Evolutionary conservation across 2,113 vertebrate species (phyloP).

Genomic region (Sorex fumeus): DNA sequence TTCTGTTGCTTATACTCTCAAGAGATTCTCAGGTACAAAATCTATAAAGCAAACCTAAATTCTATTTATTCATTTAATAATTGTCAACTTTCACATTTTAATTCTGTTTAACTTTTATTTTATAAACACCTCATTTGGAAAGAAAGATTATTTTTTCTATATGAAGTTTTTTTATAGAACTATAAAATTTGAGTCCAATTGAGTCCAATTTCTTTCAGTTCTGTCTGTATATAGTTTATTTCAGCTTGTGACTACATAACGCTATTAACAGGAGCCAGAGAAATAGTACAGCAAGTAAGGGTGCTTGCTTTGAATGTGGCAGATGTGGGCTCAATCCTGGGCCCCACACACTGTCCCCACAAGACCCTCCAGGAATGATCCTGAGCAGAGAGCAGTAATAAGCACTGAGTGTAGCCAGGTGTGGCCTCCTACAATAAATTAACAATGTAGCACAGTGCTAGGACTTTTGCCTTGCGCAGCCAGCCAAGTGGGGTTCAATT

Average conservation of each 20-base stretch:
- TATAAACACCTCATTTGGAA: conserved; percentile 27
- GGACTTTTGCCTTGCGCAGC: too few species aligned
- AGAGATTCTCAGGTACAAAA: conserved; percentile 53
- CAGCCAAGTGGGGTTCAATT: too few species aligned
- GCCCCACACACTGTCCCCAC: too few species aligned
- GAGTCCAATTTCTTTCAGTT: not conserved
- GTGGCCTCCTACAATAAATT: too few species aligned
- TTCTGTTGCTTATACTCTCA: conserved; percentile 13
- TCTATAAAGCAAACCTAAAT: not conserved
- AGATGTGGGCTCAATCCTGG: too few species aligned
- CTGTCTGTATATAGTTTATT: not conserved
- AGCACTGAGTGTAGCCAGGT: too few species aligned
- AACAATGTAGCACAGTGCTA: too few species aligned
- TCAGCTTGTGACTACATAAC: not conserved
- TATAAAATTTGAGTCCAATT: conserved; percentile 17
- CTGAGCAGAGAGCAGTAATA: too few species aligned
- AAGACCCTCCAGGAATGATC: too few species aligned
- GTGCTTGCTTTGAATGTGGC: too few species aligned
- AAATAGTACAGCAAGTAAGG: too few species aligned
- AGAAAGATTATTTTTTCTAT: not conserved
- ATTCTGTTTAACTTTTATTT: conserved; percentile 48
- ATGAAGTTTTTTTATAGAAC: conserved; percentile 22
- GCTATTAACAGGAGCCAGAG: too few species aligned
- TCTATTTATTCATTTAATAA: conserved; percentile 7
- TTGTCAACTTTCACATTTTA: conserved; percentile 41